Evolutionary conservation across 1,140 invertebrate genomes (phyloP).

Genomic region (Paralvinella palmiformis): DNA sequence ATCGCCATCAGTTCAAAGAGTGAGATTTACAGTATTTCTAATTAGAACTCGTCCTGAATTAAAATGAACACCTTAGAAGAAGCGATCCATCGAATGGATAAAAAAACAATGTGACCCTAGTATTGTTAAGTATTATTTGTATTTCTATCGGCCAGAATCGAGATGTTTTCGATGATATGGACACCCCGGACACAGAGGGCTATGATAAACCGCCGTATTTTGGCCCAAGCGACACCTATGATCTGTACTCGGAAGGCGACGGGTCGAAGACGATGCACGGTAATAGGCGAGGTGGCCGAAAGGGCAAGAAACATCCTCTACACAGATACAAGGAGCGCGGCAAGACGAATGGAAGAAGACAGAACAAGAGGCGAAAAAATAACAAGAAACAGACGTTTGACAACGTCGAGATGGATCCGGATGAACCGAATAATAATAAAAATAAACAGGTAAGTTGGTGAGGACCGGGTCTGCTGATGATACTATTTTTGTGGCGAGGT

Average conservation of each 20-base stretch:
- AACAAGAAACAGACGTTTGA: conserved; percentile 20
- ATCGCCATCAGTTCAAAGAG: too few species aligned
- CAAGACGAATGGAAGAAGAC: conserved; percentile 15
- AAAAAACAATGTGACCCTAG: too few species aligned
- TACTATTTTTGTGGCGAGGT: too few species aligned
- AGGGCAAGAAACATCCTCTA: conserved; percentile 20
- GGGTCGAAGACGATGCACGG: conserved; percentile 17
- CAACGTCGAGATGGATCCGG: conserved; percentile 11
- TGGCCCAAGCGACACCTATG: background rate
- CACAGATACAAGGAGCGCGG: conserved; percentile 12
- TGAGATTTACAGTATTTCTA: too few species aligned
- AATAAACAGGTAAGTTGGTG: background rate
- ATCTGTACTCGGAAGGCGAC: background rate
- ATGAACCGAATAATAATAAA: background rate
- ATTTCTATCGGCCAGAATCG: background rate
- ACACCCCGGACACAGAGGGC: background rate
- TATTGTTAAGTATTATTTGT: background rate
- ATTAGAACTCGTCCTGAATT: too few species aligned
- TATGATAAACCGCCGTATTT: background rate
- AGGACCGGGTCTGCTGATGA: background rate
- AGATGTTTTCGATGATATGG: background rate
- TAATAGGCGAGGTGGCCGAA: conserved; percentile 27
- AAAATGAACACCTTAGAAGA: too few species aligned
- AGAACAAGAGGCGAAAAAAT: conserved; percentile 19
- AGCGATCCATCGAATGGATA: too few species aligned